Evolutionary conservation across 2,888 invertebrate genomes (phyloP), one percentile per base, ranked within the genome.

Genomic region (Silvanus unidentatus): DNA sequence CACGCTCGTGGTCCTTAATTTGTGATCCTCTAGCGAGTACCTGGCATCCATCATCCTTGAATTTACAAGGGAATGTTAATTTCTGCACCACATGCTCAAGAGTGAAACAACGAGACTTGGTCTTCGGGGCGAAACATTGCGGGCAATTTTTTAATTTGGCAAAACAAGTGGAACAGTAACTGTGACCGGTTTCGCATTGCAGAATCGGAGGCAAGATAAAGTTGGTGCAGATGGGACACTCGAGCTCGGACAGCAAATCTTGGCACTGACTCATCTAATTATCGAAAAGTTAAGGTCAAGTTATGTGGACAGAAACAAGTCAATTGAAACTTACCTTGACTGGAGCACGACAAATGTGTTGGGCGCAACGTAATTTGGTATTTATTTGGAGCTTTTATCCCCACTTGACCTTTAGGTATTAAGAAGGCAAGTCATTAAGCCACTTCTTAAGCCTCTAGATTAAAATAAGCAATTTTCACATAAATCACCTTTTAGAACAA

Each of bases 11-110:
- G 9, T 41, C 36, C 40, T 46, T 40, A 28, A 62, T 53, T n/a
- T 49, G n/a, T 1, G 39, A 39, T 6, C 57, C 55, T 12, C 43
- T 36, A 13, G 45, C 53, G 2, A 42, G 37, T 13, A 44, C 47
- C 9, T 11, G 41, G 38, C 61, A 61, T 13, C 61, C 59, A 9
- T 44, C 44, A 1, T 45, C 43, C 8, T 15, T 16, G 32, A 54
- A 53, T 36, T 42, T 51, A 43, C 60, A 61, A 2, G 58, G 57
- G 34, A 61, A 54, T 5, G 29, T 15, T 5, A 58, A 16, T 11
- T 48, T 47, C 1, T 29, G 40, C 12, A 43, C 30, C 2, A 50
- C 30, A 15, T 41, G 43, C 16, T 50, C 50, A 38, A 50, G 16
- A 5, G 38, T 13, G n/a, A 40, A 41, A 40, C 48, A 41, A 30